Base-by-base conservation (phyloP, 1,140 invertebrate genomes). In the Neocloeon triangulifer region DNA sequence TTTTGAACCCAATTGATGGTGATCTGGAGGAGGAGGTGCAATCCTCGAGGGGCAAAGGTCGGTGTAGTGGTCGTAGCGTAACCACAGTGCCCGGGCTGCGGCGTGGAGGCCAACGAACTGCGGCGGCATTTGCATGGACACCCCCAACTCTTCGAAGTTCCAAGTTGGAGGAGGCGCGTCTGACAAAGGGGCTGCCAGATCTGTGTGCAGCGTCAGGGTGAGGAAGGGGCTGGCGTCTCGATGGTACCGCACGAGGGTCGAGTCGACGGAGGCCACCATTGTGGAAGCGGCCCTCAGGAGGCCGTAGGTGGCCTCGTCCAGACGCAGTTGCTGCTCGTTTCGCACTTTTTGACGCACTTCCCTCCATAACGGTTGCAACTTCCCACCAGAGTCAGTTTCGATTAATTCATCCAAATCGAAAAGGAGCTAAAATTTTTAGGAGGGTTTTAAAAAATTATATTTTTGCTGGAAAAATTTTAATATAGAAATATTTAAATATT, bases 1-100 rank as follows among this genome's bases (percentile, higher is more conserved):
- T n/a, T n/a, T n/a, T n/a, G n/a, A n/a, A n/a, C n/a, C n/a, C n/a
- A n/a, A n/a, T n/a, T n/a, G n/a, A 35, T 44, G 45, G 33, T 48
- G 36, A 0, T 43, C 34, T 1, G 49, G 43, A 9, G 53, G 15
- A 4, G 44, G 25, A 1, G 48, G 52, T 4, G 46, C 43, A 4
- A 35, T 10, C 37, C 51, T 66, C n/a, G 52, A 56, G 2, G 10
- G 28, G 15, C 41, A 37, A 5, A 41, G 41, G 27, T 59, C 52
- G 1, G 55, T 58, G 27, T 52, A 59, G 45, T 69, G 65, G 38
- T 72, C 67, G 38, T 68, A 69, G 33, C 56, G 58, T 4, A 65
- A 34, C 56, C 66, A 66, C 25, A 71, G 49, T 5, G 54, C 58
- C 25, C 69, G 50, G 13, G 73, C 43, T 1, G 64, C 63, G 18